Evolutionary conservation across 2,113 vertebrate species (phyloP), one percentile per base, ranked within the genome.

Genomic region (Tautogolabrus adspersus): DNA sequence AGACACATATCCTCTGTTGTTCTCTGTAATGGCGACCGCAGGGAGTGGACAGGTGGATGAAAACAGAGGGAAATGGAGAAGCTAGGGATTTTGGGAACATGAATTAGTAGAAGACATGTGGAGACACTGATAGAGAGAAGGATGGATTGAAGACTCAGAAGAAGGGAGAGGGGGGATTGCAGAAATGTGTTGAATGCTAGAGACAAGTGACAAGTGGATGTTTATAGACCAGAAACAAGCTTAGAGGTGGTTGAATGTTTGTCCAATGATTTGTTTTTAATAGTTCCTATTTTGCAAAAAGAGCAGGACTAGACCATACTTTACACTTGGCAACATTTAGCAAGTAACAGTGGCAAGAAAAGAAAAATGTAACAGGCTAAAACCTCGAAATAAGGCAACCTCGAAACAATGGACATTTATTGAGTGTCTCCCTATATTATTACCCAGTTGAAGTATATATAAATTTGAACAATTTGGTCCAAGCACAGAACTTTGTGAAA

Each of bases 1-100:
- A 30, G 58, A 82, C 37, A 64, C 46, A 30, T 38, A 12, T 58
- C 67, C 67, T 72, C 54, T 57, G 30, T 73, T 57, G 21, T 73
- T 85, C 66, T 79, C 72, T 42, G 61, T 90, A 85, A 89, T 87
- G 60, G 74, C 56, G 51, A 61, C 72, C 42, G 4, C 59, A 56
- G 79, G 79, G 72, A 88, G 58, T 38, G 73, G 61, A 65, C 54
- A n/a, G 44, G 38, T 34, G 8, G 61, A 61, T 55, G 61, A 59
- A 54, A 78, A 56, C 56, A 38, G 64, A 83, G 57, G 62, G 56
- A 46, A 56, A 22, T 34, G 58, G 61, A 59, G 42, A 52, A 66
- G 64, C 44, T 40, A 1, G 57, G 78, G 57, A 78, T 55, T 65
- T 34, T 61, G 60, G 64, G 70, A 79, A 18, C 46, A 46, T 54